Evolutionary conservation across 1,140 invertebrate species (phyloP), one percentile per base, ranked within the genome.

Genomic region (Micrasema minimum): DNA sequence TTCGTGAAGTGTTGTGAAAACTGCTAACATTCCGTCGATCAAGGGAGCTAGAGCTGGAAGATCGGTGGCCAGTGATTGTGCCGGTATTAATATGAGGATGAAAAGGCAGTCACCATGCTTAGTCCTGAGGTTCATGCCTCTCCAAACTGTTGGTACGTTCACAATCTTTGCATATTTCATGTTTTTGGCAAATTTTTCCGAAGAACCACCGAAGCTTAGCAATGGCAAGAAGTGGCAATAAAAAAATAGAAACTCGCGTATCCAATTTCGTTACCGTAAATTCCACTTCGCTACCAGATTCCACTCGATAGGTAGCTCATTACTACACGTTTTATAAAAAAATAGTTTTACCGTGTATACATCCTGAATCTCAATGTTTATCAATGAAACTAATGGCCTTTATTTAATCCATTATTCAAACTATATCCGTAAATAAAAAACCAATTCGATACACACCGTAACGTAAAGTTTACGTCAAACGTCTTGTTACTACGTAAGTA

Each of bases 71-170:
- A 50, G 67, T 59, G 73, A 72, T 45, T 64, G 61, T 31, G 14
- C 23, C 12, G 70, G 64, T 31, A 48, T 67, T 53, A 85, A 83
- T 76, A 90, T 89, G 88, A 87, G 88, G 82, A 85, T 89, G 77
- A 90, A 88, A 81, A 85, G 88, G 78, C 84, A 87, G 78, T 86
- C 87, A 68, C 86, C 88, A 75, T 89, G 88, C 77, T 84, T 89
- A 65, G 85, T 89, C 35, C 79, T 89, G 16, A 82, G 86, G 73
- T 86, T 88, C 65, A 85, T 86, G 75, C 87, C 87, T 68, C 77
- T 88, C 48, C 84, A 85, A 50, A 79, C 82, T 71, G 84, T 85
- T 80, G 82, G 87, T 88, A 82, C 78, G 84, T 85, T 48, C 41
- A 43, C 22, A n/a, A n/a, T 55, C 14, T 41, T 20, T 31, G 26